phyloP scores from a whole-genome alignment of 2,113 vertebrate genomes.

The Hyperopisus bebe region DNA sequence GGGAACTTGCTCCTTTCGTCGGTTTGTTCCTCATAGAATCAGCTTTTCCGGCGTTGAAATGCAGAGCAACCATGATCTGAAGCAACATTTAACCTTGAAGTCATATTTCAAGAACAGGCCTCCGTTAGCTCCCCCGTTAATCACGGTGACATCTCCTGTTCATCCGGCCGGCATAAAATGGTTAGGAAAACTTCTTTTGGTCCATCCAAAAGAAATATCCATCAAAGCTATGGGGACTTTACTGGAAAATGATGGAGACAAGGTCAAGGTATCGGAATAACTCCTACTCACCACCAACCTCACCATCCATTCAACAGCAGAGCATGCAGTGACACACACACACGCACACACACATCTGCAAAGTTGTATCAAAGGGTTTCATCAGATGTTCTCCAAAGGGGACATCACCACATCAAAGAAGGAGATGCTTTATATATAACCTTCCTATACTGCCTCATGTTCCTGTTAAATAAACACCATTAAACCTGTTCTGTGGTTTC shows the following conservation, averaged over 20 bases:
- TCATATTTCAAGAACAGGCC: neutral
- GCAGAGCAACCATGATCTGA: neutral
- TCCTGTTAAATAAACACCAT: slow-evolving; percentile 6
- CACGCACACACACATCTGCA: neutral
- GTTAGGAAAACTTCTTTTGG: neutral
- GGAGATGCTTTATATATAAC: neutral
- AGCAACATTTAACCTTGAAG: neutral
- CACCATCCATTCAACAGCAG: neutral
- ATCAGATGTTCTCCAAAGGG: neutral
- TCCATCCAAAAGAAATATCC: neutral
- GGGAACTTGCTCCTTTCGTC: neutral
- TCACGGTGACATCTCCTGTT: neutral
- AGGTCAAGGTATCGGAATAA: neutral
- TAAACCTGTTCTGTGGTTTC: neutral
- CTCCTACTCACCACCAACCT: neutral
- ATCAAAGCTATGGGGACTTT: neutral
- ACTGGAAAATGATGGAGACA: neutral
- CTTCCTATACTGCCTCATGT: neutral
- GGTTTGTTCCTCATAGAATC: neutral
- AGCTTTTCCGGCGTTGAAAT: neutral
- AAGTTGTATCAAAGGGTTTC: neutral
- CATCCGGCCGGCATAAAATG: neutral
- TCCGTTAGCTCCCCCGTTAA: neutral
- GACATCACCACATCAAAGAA: neutral
- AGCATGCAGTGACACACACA: neutral